phyloP scores from a whole-genome alignment of 2,888 invertebrate genomes.

The Campoplex nolae region DNA sequence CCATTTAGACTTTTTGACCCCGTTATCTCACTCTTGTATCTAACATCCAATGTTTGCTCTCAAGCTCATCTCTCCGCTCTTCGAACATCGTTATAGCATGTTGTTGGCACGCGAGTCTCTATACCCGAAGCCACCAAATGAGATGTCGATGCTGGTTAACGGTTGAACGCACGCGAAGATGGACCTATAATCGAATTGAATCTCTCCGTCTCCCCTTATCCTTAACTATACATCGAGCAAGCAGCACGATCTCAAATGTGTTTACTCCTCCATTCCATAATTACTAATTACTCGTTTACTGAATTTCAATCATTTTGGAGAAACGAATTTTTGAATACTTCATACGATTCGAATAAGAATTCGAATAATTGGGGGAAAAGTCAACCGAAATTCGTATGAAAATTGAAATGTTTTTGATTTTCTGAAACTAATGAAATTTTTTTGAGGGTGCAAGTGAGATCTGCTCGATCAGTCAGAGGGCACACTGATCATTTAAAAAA shows the following conservation, averaged over 20 bases:
- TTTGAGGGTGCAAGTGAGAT: neutral
- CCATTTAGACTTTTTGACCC: constrained; percentile 26
- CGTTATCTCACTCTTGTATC: constrained; percentile 36
- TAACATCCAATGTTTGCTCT: constrained; percentile 48
- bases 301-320: constrained; percentile 3
- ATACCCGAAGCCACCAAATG: constrained; percentile 51
- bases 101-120: constrained; percentile 49
- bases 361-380: neutral
- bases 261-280: constrained; percentile 13
- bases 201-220: constrained; percentile 27
- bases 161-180: constrained; percentile 60
- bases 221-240: constrained; percentile 1
- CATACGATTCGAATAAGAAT: neutral
- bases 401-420: neutral
- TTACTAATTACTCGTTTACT: constrained; percentile 20
- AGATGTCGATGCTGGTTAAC: constrained; percentile 64
- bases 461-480: neutral
- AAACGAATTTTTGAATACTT: neutral
- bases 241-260: neutral
- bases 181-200: constrained; percentile 63
- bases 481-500: neutral
- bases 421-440: neutral
- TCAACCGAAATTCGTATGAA: neutral
- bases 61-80: constrained; percentile 42
- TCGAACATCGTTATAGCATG: constrained; percentile 26